Conservation (phyloP, 1,140 invertebrate species). For the Cyclargus thomasi region DNA sequence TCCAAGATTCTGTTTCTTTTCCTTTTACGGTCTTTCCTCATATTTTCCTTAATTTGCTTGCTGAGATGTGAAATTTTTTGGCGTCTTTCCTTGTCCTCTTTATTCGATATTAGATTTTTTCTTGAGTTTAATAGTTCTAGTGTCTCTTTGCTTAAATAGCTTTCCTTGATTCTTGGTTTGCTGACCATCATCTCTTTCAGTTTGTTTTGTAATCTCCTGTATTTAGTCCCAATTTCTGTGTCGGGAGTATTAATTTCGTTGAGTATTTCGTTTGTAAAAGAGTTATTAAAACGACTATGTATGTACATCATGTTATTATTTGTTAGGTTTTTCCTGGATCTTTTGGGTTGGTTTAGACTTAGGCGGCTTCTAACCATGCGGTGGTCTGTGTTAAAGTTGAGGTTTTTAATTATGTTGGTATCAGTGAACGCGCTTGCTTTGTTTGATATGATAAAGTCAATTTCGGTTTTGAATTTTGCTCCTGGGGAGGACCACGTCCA, state of each 20-base stretch:
- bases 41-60: slow-evolving; percentile 26
- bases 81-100: slow-evolving; percentile 24
- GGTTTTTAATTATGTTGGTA: slow-evolving; percentile 23
- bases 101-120: slow-evolving; percentile 26
- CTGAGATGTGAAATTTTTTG: slow-evolving; percentile 27
- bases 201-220: slow-evolving; percentile 20
- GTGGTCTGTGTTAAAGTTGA: slow-evolving; percentile 32
- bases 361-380: slow-evolving; percentile 29
- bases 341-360: slow-evolving; percentile 21
- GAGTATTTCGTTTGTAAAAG: neutral
- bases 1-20: slow-evolving; percentile 21
- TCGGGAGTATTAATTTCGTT: slow-evolving; percentile 5
- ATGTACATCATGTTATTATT: neutral
- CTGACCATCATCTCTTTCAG: slow-evolving; percentile 21
- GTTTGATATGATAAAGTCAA: slow-evolving; percentile 29
- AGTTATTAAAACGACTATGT: neutral
- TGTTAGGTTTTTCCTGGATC: slow-evolving; percentile 23
- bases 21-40: slow-evolving; percentile 23
- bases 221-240: slow-evolving; percentile 17
- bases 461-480: slow-evolving; percentile 21
- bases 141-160: slow-evolving; percentile 21
- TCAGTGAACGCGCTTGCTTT: slow-evolving; percentile 23
- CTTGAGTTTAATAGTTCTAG: slow-evolving; percentile 26
- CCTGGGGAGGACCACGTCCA: slow-evolving; percentile 26
- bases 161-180: slow-evolving; percentile 20